These are phyloP conservation scores for Salarias fasciatus DNA, from an alignment of 2,797 vertebrate species.

Conservation along the genomic window DNA sequence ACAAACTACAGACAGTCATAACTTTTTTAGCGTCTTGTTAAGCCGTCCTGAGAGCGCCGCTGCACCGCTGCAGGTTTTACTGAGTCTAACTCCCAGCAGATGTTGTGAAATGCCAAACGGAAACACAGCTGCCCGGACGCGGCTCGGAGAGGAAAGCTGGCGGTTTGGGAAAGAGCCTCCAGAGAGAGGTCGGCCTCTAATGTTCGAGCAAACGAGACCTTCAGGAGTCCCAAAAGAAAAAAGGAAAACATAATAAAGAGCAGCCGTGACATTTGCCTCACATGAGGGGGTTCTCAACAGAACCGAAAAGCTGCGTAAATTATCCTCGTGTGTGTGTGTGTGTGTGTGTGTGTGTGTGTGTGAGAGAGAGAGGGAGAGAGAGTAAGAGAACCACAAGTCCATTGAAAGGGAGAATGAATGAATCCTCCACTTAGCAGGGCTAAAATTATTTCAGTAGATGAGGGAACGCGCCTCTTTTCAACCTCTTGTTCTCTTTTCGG, in stretches of 20 bases:
- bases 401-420: conserved; percentile 32
- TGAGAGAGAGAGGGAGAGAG: conserved; percentile 17
- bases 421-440: conserved; percentile 28
- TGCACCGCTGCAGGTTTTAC: conserved; percentile 34
- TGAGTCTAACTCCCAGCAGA: conserved; percentile 35
- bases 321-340: conserved; percentile 24
- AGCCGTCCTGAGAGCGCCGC: too few relatives aligned
- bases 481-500: too few relatives aligned
- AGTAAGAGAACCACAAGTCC: conserved; percentile 35
- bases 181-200: conserved; percentile 49
- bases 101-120: conserved; percentile 48
- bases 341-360: conserved; percentile 35
- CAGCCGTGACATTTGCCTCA: conserved; percentile 44
- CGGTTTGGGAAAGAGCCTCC: conserved; percentile 33
- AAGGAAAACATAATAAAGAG: conserved; percentile 28
- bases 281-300: conserved; percentile 17
- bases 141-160: conserved; percentile 17
- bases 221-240: conserved; percentile 35
- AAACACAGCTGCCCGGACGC: conserved; percentile 36
- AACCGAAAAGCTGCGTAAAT: conserved; percentile 40
- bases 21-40: too few relatives aligned
- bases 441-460: too few relatives aligned
- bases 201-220: conserved; percentile 57
- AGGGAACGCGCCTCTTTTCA: too few relatives aligned
- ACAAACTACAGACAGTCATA: too few relatives aligned